Percentiles rank a stretch among this genome's conserved stretches.
Evolutionary conservation across 2,113 vertebrate species (phyloP).

Genomic region (Brienomyrus longianalis): DNA sequence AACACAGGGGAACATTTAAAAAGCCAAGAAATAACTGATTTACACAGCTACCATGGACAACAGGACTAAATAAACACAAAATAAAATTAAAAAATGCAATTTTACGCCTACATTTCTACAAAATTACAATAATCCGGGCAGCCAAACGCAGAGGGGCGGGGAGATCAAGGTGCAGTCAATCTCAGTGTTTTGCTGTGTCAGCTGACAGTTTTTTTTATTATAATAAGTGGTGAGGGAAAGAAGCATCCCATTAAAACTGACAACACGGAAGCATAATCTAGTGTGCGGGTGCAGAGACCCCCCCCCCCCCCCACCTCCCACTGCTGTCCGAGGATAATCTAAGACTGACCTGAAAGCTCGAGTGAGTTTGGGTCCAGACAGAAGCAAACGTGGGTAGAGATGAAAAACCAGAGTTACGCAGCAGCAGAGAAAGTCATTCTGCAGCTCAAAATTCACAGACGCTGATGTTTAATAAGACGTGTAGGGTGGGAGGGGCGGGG

Average conservation of each 20-base stretch:
- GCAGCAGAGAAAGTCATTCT: neutral
- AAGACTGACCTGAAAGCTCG: neutral
- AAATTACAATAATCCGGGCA: neutral
- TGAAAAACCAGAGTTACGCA: neutral
- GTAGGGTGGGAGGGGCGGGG: neutral
- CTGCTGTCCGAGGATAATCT: neutral
- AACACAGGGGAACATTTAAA: neutral
- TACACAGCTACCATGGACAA: neutral
- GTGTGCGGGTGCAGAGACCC: conserved; percentile 23
- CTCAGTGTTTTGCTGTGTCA: conserved; percentile 51
- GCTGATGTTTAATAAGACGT: neutral
- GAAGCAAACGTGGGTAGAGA: neutral
- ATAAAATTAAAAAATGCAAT: neutral
- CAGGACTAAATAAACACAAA: neutral
- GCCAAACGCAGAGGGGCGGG: conserved; percentile 2
- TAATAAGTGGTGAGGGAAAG: conserved; percentile 44
- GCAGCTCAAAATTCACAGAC: neutral
- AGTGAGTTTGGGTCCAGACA: neutral
- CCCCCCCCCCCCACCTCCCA: neutral
- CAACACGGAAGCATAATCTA: conserved; percentile 48
- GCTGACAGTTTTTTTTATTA: conserved; percentile 28
- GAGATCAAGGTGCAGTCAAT: conserved; percentile 38
- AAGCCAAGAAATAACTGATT: neutral
- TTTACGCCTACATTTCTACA: neutral
- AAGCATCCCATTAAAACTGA: conserved; percentile 63